Evolutionary conservation across 2,797 vertebrate genomes (phyloP).

Genomic region (Silurus aristotelis): DNA sequence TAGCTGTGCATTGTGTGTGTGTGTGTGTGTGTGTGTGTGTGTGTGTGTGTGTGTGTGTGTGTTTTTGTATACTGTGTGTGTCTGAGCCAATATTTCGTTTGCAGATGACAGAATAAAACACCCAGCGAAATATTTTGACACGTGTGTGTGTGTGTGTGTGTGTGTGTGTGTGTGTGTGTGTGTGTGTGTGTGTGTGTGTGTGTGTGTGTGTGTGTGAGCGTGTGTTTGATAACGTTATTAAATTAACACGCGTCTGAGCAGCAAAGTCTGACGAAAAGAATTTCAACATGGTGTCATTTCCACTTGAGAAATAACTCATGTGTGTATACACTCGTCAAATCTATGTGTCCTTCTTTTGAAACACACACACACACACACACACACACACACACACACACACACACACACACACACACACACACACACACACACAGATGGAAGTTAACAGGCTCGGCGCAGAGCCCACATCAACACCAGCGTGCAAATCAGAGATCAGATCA

Average conservation of each 20-base stretch:
- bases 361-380: conserved; percentile 46
- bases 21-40: no score
- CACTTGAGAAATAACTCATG: conserved; percentile 9
- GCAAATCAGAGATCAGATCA: conserved; percentile 46
- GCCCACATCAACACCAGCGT: conserved; percentile 48
- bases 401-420: conserved; percentile 51
- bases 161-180: no score
- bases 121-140: background rate
- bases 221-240: background rate
- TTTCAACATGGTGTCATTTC: conserved; percentile 1
- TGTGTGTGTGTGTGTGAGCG: background rate
- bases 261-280: conserved; percentile 26
- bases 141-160: no score
- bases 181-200: no score
- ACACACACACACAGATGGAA: conserved; percentile 52
- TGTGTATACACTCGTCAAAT: conserved; percentile 8
- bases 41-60: background rate
- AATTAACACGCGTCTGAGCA: background rate
- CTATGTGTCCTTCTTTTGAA: conserved; percentile 41
- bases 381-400: conserved; percentile 49
- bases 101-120: background rate
- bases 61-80: background rate
- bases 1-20: background rate
- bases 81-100: background rate
- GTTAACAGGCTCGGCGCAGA: conserved; percentile 48